Percentiles rank a stretch among this genome's conserved stretches.
Evolutionary conservation across 2,797 vertebrate species (phyloP).

Genomic region (Gallinago nigripennis): DNA sequence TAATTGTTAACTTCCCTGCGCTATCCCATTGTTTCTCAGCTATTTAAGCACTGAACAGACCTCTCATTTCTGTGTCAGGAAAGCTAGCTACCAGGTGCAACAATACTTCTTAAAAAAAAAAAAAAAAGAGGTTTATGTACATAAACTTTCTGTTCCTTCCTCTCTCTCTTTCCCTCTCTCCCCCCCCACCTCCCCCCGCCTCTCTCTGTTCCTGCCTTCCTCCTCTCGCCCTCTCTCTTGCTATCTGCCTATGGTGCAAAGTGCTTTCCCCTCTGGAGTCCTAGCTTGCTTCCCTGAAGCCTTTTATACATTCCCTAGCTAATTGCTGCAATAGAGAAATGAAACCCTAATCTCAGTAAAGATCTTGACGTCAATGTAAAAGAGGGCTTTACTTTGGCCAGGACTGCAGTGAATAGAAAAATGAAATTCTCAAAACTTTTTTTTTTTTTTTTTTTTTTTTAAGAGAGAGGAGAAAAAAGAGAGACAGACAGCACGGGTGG

Average conservation of each 20-base stretch:
- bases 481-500: constrained; percentile 57
- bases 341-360: constrained; percentile 87
- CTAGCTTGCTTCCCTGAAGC: constrained; percentile 79
- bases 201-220: constrained; percentile 59
- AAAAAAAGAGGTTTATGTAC: constrained; percentile 36
- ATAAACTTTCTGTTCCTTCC: constrained; percentile 68
- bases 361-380: constrained; percentile 89
- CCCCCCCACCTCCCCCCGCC: not conserved
- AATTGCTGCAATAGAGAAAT: constrained; percentile 89
- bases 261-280: constrained; percentile 79
- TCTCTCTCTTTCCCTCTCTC: not conserved
- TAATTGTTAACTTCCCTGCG: constrained; percentile 74
- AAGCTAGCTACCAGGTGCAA: constrained; percentile 69
- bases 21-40: constrained; percentile 75
- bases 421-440: constrained; percentile 81
- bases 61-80: constrained; percentile 67
- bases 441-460: constrained; percentile 40
- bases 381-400: constrained; percentile 88
- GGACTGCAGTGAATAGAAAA: constrained; percentile 83
- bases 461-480: not conserved
- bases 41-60: constrained; percentile 66
- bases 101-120: constrained; percentile 21
- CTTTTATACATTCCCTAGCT: constrained; percentile 88
- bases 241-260: constrained; percentile 79
- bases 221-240: constrained; percentile 65